phyloP scores from a whole-genome alignment of 2,888 invertebrate genomes.

The Andrena trimmerana region DNA sequence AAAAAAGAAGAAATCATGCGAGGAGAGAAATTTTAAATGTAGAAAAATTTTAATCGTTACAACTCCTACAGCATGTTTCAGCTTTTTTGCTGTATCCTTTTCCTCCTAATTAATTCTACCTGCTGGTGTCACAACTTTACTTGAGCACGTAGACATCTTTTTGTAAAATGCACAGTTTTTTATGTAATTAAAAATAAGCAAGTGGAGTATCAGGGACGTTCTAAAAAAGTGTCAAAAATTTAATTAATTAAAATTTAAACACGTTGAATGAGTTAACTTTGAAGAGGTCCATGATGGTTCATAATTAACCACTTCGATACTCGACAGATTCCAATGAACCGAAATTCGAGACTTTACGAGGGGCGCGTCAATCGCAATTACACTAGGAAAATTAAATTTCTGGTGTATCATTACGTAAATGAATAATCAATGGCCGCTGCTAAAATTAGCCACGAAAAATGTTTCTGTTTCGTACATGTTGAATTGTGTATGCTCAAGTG shows the following conservation, averaged over 20 bases:
- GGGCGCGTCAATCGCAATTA: not conserved
- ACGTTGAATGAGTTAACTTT: constrained; percentile 24
- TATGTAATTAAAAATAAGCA: constrained; percentile 35
- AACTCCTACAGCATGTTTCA: not conserved
- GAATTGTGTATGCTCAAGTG: constrained; percentile 16
- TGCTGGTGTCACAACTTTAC: not conserved
- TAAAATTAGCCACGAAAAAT: constrained; percentile 26
- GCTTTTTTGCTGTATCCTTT: not conserved
- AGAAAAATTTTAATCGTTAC: constrained; percentile 6
- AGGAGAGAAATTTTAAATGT: not conserved
- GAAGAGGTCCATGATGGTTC: constrained; percentile 31
- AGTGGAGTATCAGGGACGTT: not conserved
- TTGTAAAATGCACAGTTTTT: not conserved
- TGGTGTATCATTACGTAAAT: constrained; percentile 7
- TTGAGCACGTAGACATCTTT: not conserved
- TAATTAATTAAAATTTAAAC: constrained; percentile 46
- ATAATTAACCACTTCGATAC: constrained; percentile 23
- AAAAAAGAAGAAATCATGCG: not conserved
- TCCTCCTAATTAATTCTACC: constrained; percentile 37
- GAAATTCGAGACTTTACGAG: constrained; percentile 7
- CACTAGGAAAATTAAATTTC: too few species aligned
- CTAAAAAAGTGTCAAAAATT: constrained; percentile 36
- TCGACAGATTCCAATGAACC: constrained; percentile 6
- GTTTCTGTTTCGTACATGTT: not conserved
- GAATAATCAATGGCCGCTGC: constrained; percentile 21